These are phyloP conservation scores for Morelia viridis DNA, from an alignment of 2,797 vertebrate genomes.

Conservation along the genomic window DNA sequence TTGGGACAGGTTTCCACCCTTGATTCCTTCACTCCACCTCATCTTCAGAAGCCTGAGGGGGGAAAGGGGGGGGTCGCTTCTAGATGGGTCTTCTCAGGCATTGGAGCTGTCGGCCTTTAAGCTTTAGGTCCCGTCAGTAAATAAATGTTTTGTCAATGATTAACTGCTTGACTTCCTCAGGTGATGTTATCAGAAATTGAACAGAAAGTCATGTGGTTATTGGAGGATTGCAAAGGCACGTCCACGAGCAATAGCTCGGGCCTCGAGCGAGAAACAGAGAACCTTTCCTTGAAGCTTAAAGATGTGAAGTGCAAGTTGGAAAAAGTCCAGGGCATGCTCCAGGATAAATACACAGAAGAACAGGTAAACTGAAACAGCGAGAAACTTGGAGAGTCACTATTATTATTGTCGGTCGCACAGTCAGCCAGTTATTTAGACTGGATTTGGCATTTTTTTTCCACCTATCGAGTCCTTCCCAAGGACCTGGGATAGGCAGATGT, in stretches of 20 bases:
- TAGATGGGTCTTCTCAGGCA: background rate
- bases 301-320: slow-evolving; percentile 84
- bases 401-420: too few relatives aligned
- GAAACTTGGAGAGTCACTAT: background rate
- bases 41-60: background rate
- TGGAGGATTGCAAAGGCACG: slow-evolving; percentile 69
- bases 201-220: slow-evolving; percentile 76
- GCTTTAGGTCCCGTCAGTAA: slow-evolving; percentile 6
- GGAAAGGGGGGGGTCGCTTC: background rate
- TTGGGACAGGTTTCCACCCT: background rate
- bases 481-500: too few relatives aligned
- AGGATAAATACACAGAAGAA: slow-evolving; percentile 75
- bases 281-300: slow-evolving; percentile 82
- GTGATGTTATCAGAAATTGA: slow-evolving; percentile 87
- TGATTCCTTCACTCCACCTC: background rate
- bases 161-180: slow-evolving; percentile 69
- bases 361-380: slow-evolving; percentile 55
- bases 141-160: slow-evolving; percentile 49
- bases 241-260: slow-evolving; percentile 52
- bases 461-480: too few relatives aligned
- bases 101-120: background rate
- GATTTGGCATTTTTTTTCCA: too few relatives aligned
- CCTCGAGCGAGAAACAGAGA: slow-evolving; percentile 75
- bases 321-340: slow-evolving; percentile 83
- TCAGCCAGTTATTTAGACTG: too few relatives aligned